Percentiles rank a stretch among this genome's conserved stretches.
phyloP scores from a whole-genome alignment of 2,113 vertebrate genomes.

The Cephalopholis sonnerati region DNA sequence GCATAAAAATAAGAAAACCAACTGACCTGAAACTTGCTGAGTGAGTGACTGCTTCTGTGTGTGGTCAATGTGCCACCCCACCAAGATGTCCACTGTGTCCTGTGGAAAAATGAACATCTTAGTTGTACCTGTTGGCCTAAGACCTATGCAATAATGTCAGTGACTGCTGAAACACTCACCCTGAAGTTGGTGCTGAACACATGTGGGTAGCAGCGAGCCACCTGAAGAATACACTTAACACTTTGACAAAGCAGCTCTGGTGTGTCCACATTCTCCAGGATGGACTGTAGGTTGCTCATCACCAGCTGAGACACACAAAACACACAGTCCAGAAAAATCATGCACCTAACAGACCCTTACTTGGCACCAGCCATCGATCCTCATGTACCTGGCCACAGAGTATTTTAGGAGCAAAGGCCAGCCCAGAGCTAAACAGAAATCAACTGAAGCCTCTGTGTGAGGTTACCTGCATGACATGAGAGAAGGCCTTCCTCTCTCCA shows the following conservation, averaged over 20 bases:
- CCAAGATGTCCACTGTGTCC: conserved; percentile 99
- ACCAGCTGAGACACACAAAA: conserved; percentile 89
- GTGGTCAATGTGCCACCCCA: conserved; percentile 99
- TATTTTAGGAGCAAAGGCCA: neutral
- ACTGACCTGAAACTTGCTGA: conserved; percentile 95
- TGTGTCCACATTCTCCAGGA: conserved; percentile 98
- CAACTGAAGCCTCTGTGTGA: too few species aligned
- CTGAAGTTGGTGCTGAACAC: conserved; percentile 99
- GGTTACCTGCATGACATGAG: conserved; percentile 96
- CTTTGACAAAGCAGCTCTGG: conserved; percentile 98
- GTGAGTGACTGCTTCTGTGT: conserved; percentile 96
- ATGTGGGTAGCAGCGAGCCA: conserved; percentile 97
- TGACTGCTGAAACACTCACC: conserved; percentile 81
- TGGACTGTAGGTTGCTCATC: conserved; percentile 97
- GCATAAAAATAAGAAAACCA: neutral
- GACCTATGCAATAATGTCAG: neutral
- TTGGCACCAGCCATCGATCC: neutral
- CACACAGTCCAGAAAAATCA: too few species aligned
- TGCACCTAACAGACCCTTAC: neutral
- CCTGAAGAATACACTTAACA: conserved; percentile 96
- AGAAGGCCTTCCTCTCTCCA: conserved; percentile 98
- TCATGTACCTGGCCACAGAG: neutral
- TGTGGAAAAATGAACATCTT: conserved; percentile 56
- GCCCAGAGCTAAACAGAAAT: neutral
- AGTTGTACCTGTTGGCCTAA: neutral